These are phyloP conservation scores for Chrysotoxum bicinctum DNA, from an alignment of 2,888 invertebrate species.

Conservation along the genomic window DNA sequence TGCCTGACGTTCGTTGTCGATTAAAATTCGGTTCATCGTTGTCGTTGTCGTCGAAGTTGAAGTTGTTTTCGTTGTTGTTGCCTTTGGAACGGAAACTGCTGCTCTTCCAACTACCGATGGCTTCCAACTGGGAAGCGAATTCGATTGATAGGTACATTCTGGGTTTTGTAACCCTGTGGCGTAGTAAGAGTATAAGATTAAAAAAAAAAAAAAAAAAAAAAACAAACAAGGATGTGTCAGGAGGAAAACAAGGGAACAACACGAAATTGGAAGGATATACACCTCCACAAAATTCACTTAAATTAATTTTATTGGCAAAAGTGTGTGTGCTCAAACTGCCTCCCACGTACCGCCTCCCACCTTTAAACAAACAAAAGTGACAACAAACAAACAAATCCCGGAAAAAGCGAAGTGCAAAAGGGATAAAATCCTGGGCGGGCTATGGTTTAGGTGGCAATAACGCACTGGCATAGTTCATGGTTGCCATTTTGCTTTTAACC, in stretches of 20 bases:
- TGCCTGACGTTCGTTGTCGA: conserved; percentile 49
- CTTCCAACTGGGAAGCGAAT: conserved; percentile 54
- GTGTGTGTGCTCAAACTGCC: conserved; percentile 32
- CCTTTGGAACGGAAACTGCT: conserved; percentile 22
- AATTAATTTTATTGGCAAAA: conserved; percentile 71
- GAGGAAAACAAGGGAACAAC: conserved; percentile 48
- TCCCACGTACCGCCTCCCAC: conserved; percentile 13
- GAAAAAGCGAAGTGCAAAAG: conserved; percentile 59
- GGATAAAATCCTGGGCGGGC: conserved; percentile 41
- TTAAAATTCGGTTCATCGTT: conserved; percentile 64
- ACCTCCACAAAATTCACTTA: conserved; percentile 72
- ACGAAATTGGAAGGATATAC: conserved; percentile 68
- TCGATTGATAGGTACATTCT: conserved; percentile 57
- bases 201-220: conserved; percentile 29
- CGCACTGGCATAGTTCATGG: neutral
- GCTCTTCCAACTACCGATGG: conserved; percentile 54
- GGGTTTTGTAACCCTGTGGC: conserved; percentile 55
- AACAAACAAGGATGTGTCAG: conserved; percentile 38
- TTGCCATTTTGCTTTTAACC: neutral
- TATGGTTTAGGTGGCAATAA: conserved; percentile 8
- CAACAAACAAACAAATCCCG: conserved; percentile 72
- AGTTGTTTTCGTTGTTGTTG: neutral
- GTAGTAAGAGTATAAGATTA: neutral
- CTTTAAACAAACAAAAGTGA: conserved; percentile 67
- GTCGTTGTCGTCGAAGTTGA: conserved; percentile 17